Base-by-base conservation (phyloP, 2,888 invertebrate genomes). In the Melanophora roralis region DNA sequence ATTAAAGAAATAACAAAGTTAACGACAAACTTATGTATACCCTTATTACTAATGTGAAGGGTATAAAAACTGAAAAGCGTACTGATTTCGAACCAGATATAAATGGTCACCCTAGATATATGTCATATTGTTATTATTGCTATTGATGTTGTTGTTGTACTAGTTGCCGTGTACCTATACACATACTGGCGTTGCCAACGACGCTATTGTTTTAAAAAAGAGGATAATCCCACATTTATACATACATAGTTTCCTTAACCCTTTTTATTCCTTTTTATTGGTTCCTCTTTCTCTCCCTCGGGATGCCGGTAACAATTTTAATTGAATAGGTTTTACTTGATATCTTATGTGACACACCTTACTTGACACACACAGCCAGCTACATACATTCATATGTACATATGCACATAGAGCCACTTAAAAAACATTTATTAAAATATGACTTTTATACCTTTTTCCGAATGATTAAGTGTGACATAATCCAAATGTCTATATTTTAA, bases 311-410 rank as follows among this genome's bases (percentile, higher is more conserved):
- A 27, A 32, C 40, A 62, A 38, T 60, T 53, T 65, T 65, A 74
- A 74, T 74, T 65, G 73, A 57, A 49, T 65, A 59, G n/a, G n/a
- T n/a, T n/a, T n/a, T 34, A 59, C 65, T 40, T 40, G 59, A 74
- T 65, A 40, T 59, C 57, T 55, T 43, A 34, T 65, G 27, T 6
- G 65, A 59, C 73, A 74, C 73, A 74, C 73, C 73, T 57, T 65
- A 23, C 12, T 36, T 57, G 43, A 23, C 34, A 12, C 21, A 40
- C 19, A 59, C n/a, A n/a, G n/a, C n/a, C n/a, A n/a, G n/a, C n/a
- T n/a, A n/a, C n/a, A n/a, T n/a, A n/a, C n/a, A n/a, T n/a, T n/a
- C n/a, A n/a, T n/a, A n/a, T n/a, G n/a, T n/a, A n/a, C 27, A 16
- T 34, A 53, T 6, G n/a, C 19, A 32, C 2, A 47, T 2, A 7